Evolutionary conservation across 2,888 invertebrate genomes (phyloP).

Genomic region (Tubulanus polymorphus): DNA sequence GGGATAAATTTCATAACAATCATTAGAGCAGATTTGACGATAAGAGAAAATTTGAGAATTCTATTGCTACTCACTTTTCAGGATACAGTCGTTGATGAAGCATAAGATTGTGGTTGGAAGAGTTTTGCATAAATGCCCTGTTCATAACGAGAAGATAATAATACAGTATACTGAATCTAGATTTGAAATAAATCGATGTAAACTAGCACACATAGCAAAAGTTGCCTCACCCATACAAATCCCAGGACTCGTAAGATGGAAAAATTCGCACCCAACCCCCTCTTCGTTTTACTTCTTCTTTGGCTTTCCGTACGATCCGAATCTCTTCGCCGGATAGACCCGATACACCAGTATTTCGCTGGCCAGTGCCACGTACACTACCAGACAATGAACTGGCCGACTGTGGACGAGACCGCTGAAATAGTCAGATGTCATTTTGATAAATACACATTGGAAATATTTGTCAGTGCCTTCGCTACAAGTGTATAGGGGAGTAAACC

Average conservation of each 20-base stretch:
- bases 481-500: no score
- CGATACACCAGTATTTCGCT: constrained; percentile 22
- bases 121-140: constrained; percentile 47
- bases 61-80: constrained; percentile 41
- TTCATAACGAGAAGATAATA: no score
- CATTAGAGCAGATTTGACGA: neutral
- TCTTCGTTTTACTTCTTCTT: constrained; percentile 74
- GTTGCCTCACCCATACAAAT: constrained; percentile 46
- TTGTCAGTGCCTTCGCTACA: no score
- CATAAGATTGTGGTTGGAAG: constrained; percentile 44
- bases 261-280: constrained; percentile 89
- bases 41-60: no score
- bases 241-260: constrained; percentile 83
- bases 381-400: constrained; percentile 36
- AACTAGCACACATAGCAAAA: neutral
- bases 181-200: neutral
- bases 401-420: constrained; percentile 34
- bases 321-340: constrained; percentile 71
- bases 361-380: constrained; percentile 20
- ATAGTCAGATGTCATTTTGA: no score
- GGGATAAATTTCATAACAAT: neutral
- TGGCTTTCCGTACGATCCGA: constrained; percentile 69
- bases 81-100: constrained; percentile 48
- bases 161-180: constrained; percentile 3
- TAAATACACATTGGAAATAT: no score